Evolutionary conservation across 2,888 invertebrate genomes (phyloP), one percentile per base, ranked within the genome.

Genomic region (Heliconius charithonia): DNA sequence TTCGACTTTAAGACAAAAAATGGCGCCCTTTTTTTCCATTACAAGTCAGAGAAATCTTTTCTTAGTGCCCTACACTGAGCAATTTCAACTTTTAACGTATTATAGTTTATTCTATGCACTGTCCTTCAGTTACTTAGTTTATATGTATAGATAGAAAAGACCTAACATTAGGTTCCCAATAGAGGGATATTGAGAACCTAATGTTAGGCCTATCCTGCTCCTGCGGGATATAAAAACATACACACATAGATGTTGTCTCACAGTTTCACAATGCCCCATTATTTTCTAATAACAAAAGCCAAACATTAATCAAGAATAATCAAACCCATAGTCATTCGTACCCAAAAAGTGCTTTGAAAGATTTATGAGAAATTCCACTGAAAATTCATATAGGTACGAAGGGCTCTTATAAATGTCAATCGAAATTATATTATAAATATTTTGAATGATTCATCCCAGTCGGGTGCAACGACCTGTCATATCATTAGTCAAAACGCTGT

Each of bases 401-500:
- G 69, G 73, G 65, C 45, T 75, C 77, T 70, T 66, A 79, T 75
- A 80, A 81, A 80, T 66, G 72, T 79, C 78, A 81, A 81, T 81
- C 69, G 69, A 59, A 83, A 83, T 83, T 81, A 75, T 83, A n/a
- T n/a, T 59, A 83, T 81, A 82, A 85, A 84, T 83, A 83, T 82
- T 84, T 76, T 69, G 77, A 79, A 79, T 77, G 81, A 84, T 82
- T 82, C 83, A 82, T 80, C 79, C 62, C 80, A 80, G 77, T 81
- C 76, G 80, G 80, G 85, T 81, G 79, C 85, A 82, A 81, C 81
- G 85, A 82, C 81, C 83, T 83, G 83, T 81, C 76, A 80, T 76
- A 77, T 79, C 84, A 84, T 84, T 83, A 84, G 84, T 85, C 85
- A 84, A 84, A 85, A 82, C 80, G 77, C 81, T 82, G 82, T 83